These are phyloP conservation scores for Eremophila alpestris DNA, from an alignment of 2,797 vertebrate genomes.

Conservation along the genomic window DNA sequence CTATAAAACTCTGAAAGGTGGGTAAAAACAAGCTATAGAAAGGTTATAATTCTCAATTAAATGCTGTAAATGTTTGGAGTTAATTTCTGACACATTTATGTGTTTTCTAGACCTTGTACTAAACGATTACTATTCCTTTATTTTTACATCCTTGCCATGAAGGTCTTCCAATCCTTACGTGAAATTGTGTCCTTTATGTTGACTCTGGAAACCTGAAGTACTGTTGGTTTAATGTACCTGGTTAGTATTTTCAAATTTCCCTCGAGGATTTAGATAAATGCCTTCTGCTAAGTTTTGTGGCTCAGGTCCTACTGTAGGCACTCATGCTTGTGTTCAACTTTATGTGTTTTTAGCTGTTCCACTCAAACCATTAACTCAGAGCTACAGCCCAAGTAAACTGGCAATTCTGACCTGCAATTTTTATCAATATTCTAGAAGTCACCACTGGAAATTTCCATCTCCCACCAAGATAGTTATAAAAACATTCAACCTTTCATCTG, in stretches of 20 bases:
- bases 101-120: background rate
- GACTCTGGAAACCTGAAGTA: background rate
- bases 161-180: background rate
- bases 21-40: background rate
- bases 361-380: background rate
- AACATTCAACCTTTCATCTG: background rate
- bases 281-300: background rate
- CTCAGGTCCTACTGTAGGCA: background rate
- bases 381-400: background rate
- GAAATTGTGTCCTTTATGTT: background rate
- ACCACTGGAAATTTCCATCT: background rate
- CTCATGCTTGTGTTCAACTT: background rate
- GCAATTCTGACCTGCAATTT: background rate
- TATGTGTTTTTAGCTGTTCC: background rate
- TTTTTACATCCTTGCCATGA: background rate
- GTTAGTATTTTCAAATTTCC: conserved; percentile 13
- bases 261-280: background rate
- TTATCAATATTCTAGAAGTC: background rate
- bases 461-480: background rate
- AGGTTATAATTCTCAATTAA: background rate
- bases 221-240: background rate
- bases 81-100: background rate
- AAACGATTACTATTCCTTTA: background rate
- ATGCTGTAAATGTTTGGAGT: background rate
- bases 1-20: background rate